Conservation (phyloP, 2,113 vertebrate species). For the Asarcornis scutulata region DNA sequence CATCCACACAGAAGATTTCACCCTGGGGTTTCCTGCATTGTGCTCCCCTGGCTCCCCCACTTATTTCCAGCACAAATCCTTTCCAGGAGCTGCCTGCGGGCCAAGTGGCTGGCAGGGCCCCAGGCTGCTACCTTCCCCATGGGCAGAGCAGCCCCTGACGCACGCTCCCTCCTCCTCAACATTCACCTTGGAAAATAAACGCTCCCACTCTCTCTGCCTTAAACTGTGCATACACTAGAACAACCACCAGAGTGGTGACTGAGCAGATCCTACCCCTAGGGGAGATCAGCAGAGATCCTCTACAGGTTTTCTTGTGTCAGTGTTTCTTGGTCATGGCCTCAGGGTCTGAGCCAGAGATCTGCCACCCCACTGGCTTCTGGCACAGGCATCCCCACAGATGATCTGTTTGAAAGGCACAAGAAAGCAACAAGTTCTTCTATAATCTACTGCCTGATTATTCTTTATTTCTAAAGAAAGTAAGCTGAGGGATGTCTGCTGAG, state of each 20-base stretch:
- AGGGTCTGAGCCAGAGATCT: neutral
- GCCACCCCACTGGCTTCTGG: fast-evolving
- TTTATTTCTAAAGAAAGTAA: neutral
- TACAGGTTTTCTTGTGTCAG: neutral
- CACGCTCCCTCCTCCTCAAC: neutral
- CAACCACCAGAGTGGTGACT: neutral
- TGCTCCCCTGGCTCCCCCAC: fast-evolving
- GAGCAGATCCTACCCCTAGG: neutral
- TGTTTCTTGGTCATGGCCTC: neutral
- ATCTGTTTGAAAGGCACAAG: neutral
- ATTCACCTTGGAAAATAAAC: neutral
- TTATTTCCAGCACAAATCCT: neutral
- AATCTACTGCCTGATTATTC: neutral
- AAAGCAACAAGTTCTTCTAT: neutral
- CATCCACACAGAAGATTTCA: neutral
- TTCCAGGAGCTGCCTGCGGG: neutral
- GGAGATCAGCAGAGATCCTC: neutral
- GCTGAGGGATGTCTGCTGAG: neutral
- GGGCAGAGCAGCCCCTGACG: neutral
- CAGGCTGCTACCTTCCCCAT: fast-evolving
- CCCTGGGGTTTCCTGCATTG: fast-evolving
- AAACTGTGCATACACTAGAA: too few species aligned
- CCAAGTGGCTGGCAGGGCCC: fast-evolving
- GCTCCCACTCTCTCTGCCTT: neutral
- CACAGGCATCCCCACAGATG: too few species aligned